Percentiles rank a stretch among this genome's conserved stretches.
These are phyloP conservation scores for Centropus unirufus DNA, from an alignment of 2,113 vertebrate genomes.

Conservation along the genomic window DNA sequence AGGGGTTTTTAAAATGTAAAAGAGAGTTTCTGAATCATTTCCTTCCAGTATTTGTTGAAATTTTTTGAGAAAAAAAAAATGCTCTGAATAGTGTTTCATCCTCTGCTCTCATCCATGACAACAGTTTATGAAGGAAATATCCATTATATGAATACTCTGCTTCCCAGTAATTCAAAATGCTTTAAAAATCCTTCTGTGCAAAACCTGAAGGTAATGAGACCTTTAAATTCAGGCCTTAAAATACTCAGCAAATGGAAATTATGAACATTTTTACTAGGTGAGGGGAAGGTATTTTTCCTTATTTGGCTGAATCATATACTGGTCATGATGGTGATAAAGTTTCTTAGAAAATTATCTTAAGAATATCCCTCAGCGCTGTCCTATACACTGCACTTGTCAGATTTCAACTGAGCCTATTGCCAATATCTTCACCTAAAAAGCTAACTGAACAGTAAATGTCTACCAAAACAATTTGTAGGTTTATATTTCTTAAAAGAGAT, in stretches of 20 bases:
- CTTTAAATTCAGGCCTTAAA: background rate
- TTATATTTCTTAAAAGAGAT: background rate
- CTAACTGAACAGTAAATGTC: background rate
- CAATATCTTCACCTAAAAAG: background rate
- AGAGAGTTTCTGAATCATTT: background rate
- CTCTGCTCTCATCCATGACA: background rate
- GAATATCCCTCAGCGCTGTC: background rate
- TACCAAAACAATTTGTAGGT: background rate
- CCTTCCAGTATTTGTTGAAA: background rate
- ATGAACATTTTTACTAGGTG: background rate
- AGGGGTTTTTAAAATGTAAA: background rate
- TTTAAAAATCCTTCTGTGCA: background rate
- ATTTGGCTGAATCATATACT: background rate
- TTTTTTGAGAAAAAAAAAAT: background rate
- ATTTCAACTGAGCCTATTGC: background rate
- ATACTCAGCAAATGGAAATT: background rate
- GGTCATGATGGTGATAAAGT: background rate
- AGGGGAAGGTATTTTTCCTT: background rate
- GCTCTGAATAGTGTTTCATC: background rate
- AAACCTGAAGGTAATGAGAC: background rate
- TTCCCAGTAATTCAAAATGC: background rate
- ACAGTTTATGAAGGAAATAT: background rate
- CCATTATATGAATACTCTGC: background rate
- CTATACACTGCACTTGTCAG: background rate
- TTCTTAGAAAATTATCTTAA: background rate